These are phyloP conservation scores for Plagodis dolabraria DNA, from an alignment of 2,888 invertebrate genomes.

Conservation along the genomic window DNA sequence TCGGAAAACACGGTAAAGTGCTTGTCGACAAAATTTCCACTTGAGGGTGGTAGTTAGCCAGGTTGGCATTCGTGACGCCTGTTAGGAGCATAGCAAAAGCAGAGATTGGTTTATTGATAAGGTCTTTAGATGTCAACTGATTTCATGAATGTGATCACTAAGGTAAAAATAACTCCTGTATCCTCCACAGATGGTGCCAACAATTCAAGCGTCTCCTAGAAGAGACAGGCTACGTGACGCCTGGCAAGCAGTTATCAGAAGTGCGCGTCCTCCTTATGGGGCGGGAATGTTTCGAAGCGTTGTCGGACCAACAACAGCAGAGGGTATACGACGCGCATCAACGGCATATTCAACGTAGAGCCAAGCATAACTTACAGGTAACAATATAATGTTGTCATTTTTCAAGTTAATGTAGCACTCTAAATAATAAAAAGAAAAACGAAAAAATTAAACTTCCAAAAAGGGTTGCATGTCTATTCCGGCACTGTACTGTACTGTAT, in stretches of 20 bases:
- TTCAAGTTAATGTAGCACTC: background rate
- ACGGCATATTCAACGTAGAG: conserved; percentile 93
- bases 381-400: background rate
- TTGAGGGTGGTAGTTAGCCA: no score
- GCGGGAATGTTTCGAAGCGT: conserved; percentile 96
- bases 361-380: conserved; percentile 95
- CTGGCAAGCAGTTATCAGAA: conserved; percentile 96
- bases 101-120: no score
- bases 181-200: conserved; percentile 91
- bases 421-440: no score
- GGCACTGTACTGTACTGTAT: no score
- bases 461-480: no score
- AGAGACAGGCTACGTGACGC: conserved; percentile 97
- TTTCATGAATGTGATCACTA: background rate
- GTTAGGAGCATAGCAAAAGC: no score
- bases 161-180: background rate
- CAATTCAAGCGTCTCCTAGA: conserved; percentile 97
- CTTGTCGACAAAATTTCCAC: no score
- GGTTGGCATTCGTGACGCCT: no score
- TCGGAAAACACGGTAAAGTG: no score
- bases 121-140: no score
- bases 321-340: conserved; percentile 98
- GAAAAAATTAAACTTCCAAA: no score
- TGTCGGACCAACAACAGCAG: conserved; percentile 95
- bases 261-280: conserved; percentile 97